A percentile compares a stretch with the other conserved stretches of the same genome.
phyloP scores from a whole-genome alignment of 2,888 invertebrate genomes.

The Perizoma affinitatum region DNA sequence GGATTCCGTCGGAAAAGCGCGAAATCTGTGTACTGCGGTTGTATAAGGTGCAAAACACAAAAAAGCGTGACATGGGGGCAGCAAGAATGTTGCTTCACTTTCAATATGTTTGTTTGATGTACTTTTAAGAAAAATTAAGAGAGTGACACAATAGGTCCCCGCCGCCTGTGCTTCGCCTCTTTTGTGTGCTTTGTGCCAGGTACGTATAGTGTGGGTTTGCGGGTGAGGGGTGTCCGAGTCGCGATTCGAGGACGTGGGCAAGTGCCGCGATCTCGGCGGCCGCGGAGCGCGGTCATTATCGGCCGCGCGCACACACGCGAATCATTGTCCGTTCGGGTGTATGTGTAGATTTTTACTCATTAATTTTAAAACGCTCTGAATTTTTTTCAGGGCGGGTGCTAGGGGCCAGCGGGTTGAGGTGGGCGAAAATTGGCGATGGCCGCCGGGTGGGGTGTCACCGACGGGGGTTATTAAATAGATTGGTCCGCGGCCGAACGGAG shows the following conservation, averaged over 20 bases:
- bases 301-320: constrained; percentile 69
- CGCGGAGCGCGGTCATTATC: constrained; percentile 73
- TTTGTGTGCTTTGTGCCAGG: background rate
- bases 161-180: constrained; percentile 10
- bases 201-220: no score
- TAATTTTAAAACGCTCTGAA: constrained; percentile 85
- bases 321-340: constrained; percentile 72
- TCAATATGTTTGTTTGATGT: no score
- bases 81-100: no score
- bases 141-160: no score
- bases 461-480: constrained; percentile 85
- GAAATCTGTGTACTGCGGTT: constrained; percentile 13
- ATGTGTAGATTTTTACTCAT: constrained; percentile 85
- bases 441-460: constrained; percentile 84
- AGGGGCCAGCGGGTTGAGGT: constrained; percentile 66
- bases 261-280: constrained; percentile 51
- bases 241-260: constrained; percentile 26
- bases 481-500: constrained; percentile 85
- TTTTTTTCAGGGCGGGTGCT: constrained; percentile 84
- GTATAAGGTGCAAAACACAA: constrained; percentile 1
- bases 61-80: no score
- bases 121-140: no score
- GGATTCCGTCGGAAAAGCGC: constrained; percentile 47
- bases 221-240: constrained; percentile 22
- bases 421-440: constrained; percentile 83